Base-by-base conservation (phyloP, 1,140 invertebrate genomes). In the Drosophila sturtevanti region DNA sequence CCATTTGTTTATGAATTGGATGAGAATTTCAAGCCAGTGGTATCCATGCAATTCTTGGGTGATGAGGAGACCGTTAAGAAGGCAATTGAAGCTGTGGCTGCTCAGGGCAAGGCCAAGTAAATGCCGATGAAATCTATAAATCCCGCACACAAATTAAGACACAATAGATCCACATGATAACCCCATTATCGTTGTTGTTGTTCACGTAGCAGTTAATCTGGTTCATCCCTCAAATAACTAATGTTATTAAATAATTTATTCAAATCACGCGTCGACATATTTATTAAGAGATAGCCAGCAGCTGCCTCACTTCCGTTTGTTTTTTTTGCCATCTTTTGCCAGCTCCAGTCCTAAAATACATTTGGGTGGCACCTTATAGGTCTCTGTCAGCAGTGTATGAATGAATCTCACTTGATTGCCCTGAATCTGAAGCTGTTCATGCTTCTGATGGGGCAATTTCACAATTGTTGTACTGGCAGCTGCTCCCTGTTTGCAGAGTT, bases 1-100 rank as follows among this genome's bases (percentile, higher is more conserved):
- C 98, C 98, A 38, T 97, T 99, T 91, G 96, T 98, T 0, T 99
- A 99, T 91, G 97, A 98, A 92, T 92, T 99, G 79, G 97, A 98
- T 92, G 96, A 96, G 73, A 94, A 97, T 85, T 94, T 99, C 79
- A 96, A 97, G 78, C 97, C 98, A 0, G 94, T 98, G 7, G 95
- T 95, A 52, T 96, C 97, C 14, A 96, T 98, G 95, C 95, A 97
- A 91, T 99, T 99, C 92, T 93, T 99, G 52, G 98, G 97, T 6
- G 97, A 98, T 89, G 97, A 98, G 85, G 97, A 97, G 91, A 97
- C 97, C 7, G 97, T 98, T 0, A 97, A 96, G 91, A 98, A 98
- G 86, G 98, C 98, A 0, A 98, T 98, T 92, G 97, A 95, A 77
- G 95, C 96, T 60, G 98, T 99, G 48, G 97, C 98, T 58, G 95